Evolutionary conservation across 1,140 invertebrate species (phyloP), one percentile per base, ranked within the genome.

Genomic region (Notospermus geniculatus): DNA sequence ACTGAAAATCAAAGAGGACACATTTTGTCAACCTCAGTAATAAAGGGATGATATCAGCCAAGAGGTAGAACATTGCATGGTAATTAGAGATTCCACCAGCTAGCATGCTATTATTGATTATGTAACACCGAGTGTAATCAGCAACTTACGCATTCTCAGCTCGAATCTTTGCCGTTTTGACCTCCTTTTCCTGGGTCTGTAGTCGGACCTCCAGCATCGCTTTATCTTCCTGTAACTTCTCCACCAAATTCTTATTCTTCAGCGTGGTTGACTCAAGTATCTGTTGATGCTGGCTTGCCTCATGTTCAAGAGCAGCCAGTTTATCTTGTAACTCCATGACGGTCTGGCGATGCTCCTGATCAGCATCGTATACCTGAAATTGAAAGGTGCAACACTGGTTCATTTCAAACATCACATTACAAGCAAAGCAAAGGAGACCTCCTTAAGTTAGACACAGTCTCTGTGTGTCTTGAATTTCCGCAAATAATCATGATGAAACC

Each of bases 181-280:
- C 63, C 57, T 80, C 79, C 57, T 62, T 66, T 45, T 81, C 78
- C 54, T 75, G 60, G 41, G 73, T 69, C 62, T 80, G 78, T 11
- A 78, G 59, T 61, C 32, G 54, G 59, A 80, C 80, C 72, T 82
- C 80, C 27, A 82, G 59, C 72, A 80, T 75, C 11, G 78, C 78
- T 59, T 79, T 80, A 56, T 82, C 79, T 59, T 82, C 72, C 52
- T 77, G 74, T 15, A 82, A 62, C 63, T 71, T 78, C 27, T 80
- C 77, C 11, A 81, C 69, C 22, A 70, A 64, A 1, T 59, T 43
- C 64, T 79, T 75, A 36, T 73, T 72, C 41, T 75, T 74, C 54
- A 73, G 65, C 23, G 70, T 54, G 17, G 72, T 72, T 2, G 69
- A 55, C 36, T 69, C 65, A 25, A 78, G 58, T 1, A 77, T 71